A percentile compares a stretch with the other conserved stretches of the same genome.
Evolutionary conservation across 2,888 invertebrate species (phyloP).

Genomic region (Archips xylosteana): DNA sequence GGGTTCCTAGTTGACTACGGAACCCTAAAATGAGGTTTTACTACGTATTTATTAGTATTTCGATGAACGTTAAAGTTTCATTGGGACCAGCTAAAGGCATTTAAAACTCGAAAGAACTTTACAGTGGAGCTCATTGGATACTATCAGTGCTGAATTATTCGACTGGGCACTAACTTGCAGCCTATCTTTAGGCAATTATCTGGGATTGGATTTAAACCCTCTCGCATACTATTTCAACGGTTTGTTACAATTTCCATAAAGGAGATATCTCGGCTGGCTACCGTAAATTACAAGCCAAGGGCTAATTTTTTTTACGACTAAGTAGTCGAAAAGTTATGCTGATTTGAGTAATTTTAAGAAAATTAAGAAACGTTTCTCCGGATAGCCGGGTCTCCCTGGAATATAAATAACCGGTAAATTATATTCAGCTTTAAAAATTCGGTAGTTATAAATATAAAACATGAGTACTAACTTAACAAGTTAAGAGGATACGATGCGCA

Average conservation of each 20-base stretch:
- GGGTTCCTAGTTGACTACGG: too few relatives aligned
- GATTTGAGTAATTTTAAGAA: background rate
- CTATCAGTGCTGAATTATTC: slow-evolving; percentile 52
- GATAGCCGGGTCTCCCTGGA: too few relatives aligned
- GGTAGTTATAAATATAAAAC: background rate
- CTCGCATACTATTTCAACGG: slow-evolving; percentile 48
- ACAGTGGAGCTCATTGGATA: slow-evolving; percentile 43
- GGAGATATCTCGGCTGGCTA: background rate
- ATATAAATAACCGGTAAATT: too few relatives aligned
- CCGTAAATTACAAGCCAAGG: background rate
- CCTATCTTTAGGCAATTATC: slow-evolving; percentile 57
- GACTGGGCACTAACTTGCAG: slow-evolving; percentile 50
- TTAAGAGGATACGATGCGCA: too few relatives aligned
- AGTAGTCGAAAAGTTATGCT: background rate
- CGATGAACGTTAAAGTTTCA: slow-evolving; percentile 10
- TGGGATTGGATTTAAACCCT: slow-evolving; percentile 50
- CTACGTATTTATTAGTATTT: background rate
- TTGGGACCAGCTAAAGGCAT: slow-evolving; percentile 43
- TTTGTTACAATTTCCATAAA: slow-evolving; percentile 43
- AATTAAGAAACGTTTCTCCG: background rate
- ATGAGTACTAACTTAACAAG: background rate
- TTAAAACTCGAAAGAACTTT: slow-evolving; percentile 49
- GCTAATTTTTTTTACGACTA: background rate
- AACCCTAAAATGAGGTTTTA: background rate
- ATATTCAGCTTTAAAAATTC: background rate